Evolutionary conservation across 2,797 vertebrate species (phyloP).

Genomic region (Poeciliopsis gracilis): DNA sequence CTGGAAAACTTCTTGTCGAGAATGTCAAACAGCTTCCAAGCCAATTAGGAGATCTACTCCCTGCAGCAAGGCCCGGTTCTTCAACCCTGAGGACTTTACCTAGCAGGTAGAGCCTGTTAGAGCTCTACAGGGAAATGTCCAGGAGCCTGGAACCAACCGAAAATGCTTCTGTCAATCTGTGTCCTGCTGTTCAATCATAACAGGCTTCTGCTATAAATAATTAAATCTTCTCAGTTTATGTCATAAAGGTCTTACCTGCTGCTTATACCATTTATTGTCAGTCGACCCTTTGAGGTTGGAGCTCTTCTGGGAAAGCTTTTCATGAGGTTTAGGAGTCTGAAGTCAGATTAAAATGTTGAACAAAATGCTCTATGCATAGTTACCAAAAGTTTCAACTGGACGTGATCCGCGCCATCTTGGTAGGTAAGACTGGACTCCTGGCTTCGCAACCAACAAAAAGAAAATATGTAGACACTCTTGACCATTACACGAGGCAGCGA

Average conservation of each 20-base stretch:
- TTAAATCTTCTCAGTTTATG: not conserved
- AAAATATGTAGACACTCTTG: no score
- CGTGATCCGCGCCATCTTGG: no score
- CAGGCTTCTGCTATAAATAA: not conserved
- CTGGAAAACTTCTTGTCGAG: not conserved
- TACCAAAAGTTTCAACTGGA: no score
- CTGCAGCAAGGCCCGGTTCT: not conserved
- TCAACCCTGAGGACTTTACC: slow-evolving; percentile 5
- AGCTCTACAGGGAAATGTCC: not conserved
- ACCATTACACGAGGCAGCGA: no score
- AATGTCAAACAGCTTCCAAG: slow-evolving; percentile 4
- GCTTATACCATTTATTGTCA: not conserved
- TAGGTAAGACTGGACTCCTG: no score
- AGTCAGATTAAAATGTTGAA: not conserved
- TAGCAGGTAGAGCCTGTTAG: not conserved
- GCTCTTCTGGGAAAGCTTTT: not conserved
- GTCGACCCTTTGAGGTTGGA: not conserved
- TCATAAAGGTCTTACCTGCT: not conserved
- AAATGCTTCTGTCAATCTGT: not conserved
- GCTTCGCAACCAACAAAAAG: no score
- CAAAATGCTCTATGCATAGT: no score
- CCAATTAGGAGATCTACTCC: not conserved
- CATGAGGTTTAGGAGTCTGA: not conserved
- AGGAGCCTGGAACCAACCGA: not conserved
- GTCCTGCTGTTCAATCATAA: not conserved